These are phyloP conservation scores for Zenarchopterus dispar DNA, from an alignment of 2,797 vertebrate genomes.

Conservation along the genomic window DNA sequence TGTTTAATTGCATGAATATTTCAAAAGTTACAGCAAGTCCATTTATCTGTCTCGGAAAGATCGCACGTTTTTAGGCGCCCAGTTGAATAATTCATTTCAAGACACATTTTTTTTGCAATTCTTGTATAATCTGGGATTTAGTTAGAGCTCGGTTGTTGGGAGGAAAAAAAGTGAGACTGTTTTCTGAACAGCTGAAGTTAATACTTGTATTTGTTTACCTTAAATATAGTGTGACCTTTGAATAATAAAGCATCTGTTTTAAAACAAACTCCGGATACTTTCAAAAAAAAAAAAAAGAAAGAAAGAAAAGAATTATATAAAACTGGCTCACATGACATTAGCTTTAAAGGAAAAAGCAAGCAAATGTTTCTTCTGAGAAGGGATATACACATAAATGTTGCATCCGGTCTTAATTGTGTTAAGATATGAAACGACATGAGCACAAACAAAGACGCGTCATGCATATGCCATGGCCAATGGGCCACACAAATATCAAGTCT, in stretches of 20 bases:
- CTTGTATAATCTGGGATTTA: conserved; percentile 14
- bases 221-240: background rate
- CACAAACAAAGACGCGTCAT: conserved; percentile 13
- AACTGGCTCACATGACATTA: too few relatives aligned
- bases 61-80: conserved; percentile 47
- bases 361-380: background rate
- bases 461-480: conserved; percentile 7
- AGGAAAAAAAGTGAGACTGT: too few relatives aligned
- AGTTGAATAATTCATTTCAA: conserved; percentile 59
- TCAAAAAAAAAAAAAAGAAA: too few relatives aligned
- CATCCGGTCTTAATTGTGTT: background rate
- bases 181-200: too few relatives aligned
- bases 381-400: background rate
- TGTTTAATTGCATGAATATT: conserved; percentile 73
- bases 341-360: background rate
- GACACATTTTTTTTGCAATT: conserved; percentile 18
- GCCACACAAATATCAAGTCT: conserved; percentile 32
- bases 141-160: background rate
- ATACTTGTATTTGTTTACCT: too few relatives aligned
- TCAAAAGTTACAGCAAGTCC: conserved; percentile 50
- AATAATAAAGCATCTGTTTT: background rate
- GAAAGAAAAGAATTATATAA: too few relatives aligned
- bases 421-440: conserved; percentile 3
- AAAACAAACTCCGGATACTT: too few relatives aligned
- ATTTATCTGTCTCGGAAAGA: conserved; percentile 61